Percentiles rank a stretch among this genome's conserved stretches.
phyloP scores from a whole-genome alignment of 2,113 vertebrate genomes.

The Gorsachius goisagi region DNA sequence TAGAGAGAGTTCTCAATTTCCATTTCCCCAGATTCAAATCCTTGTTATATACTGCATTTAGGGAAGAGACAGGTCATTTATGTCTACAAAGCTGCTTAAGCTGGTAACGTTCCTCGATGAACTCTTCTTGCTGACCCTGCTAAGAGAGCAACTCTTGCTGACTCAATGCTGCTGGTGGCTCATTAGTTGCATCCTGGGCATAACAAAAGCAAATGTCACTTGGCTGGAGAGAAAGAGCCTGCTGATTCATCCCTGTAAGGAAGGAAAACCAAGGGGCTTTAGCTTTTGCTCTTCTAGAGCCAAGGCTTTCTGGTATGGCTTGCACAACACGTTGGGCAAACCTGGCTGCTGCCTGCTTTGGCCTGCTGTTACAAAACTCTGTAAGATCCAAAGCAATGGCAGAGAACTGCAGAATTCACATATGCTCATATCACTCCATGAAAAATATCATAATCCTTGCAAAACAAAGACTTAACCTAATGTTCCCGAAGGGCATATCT shows the following conservation, averaged over 20 bases:
- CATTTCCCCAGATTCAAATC: not conserved
- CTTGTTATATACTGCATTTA: not conserved
- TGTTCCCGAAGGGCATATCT: not conserved
- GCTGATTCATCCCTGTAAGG: slow-evolving; percentile 33
- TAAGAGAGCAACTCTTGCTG: slow-evolving; percentile 47
- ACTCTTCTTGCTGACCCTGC: slow-evolving; percentile 45
- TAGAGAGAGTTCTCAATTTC: not conserved
- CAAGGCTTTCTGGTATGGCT: not conserved
- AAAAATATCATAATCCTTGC: not conserved
- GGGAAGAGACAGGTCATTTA: not conserved
- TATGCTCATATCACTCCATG: not conserved
- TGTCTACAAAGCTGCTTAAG: not conserved
- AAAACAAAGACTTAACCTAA: not conserved
- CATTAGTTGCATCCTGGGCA: slow-evolving; percentile 28
- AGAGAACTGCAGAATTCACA: not conserved
- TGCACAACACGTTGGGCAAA: not conserved
- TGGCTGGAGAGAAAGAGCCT: slow-evolving; percentile 15
- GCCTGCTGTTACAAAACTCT: not conserved
- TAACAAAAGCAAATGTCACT: slow-evolving; percentile 34
- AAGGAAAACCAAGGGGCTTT: slow-evolving; percentile 10
- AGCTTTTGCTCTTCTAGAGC: not conserved
- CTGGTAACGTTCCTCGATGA: not conserved
- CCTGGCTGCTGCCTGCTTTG: not conserved
- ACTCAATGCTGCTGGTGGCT: slow-evolving; percentile 50
- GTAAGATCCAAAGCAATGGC: not conserved